Percentiles rank a stretch among this genome's conserved stretches.
phyloP scores from a whole-genome alignment of 2,888 invertebrate genomes.

The Mesochorus sp. region DNA sequence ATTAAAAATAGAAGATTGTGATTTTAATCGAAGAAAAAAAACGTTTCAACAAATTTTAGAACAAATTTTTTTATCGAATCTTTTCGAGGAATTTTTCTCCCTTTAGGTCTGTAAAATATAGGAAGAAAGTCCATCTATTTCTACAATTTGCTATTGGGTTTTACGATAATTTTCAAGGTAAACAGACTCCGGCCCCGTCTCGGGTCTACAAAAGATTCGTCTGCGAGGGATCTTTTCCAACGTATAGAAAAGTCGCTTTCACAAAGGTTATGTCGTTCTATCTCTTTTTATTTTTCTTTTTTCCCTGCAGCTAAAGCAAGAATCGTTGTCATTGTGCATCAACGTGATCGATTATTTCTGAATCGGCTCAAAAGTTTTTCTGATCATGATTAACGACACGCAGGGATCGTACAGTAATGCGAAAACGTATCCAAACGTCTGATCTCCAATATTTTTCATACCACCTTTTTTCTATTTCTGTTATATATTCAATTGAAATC shows the following conservation, averaged over 20 bases:
- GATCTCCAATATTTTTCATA: too few relatives aligned
- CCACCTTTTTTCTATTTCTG: too few relatives aligned
- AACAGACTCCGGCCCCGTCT: conserved; percentile 5
- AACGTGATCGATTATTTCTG: conserved; percentile 16
- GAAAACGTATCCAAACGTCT: background rate
- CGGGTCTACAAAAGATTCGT: background rate
- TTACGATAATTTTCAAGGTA: conserved; percentile 18
- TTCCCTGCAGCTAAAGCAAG: background rate
- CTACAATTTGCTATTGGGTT: conserved; percentile 16
- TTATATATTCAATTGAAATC: too few relatives aligned
- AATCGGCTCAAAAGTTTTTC: conserved; percentile 6
- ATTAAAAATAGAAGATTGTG: too few relatives aligned
- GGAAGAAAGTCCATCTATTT: background rate
- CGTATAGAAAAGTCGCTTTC: conserved; percentile 4
- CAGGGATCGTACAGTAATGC: background rate
- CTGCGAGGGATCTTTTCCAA: background rate
- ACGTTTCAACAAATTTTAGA: too few relatives aligned
- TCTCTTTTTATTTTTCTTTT: conserved; percentile 1
- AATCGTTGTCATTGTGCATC: conserved; percentile 15
- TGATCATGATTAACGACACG: conserved; percentile 4
- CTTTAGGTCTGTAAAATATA: background rate
- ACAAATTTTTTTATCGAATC: too few relatives aligned
- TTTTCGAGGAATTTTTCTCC: too few relatives aligned
- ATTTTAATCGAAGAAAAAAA: too few relatives aligned
- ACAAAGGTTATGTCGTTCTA: background rate